phyloP scores from a whole-genome alignment of 1,140 invertebrate species.

The Scaptodrosophila lebanonensis region DNA sequence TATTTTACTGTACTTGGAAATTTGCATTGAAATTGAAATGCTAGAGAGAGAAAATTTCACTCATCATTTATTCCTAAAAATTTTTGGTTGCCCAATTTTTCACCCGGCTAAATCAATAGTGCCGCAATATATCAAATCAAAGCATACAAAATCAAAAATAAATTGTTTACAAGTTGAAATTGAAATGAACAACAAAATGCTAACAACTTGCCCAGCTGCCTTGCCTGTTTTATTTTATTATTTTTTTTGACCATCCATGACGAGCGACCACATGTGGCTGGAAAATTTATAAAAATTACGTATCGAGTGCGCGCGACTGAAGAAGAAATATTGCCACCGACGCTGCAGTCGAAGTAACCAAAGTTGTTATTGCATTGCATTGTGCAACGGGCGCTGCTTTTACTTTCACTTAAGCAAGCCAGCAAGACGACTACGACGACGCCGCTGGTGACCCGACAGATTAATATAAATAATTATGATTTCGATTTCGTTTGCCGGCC shows the following conservation, averaged over 20 bases:
- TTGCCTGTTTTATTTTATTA: constrained; percentile 28
- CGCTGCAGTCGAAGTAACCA: too few species aligned
- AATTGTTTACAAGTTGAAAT: constrained; percentile 40
- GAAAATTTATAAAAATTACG: constrained; percentile 41
- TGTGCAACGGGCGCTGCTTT: constrained; percentile 56
- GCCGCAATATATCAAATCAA: constrained; percentile 44
- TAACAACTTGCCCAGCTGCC: constrained; percentile 26
- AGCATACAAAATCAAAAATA: constrained; percentile 28
- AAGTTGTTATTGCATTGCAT: too few species aligned
- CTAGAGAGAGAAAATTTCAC: too few species aligned
- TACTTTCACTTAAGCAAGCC: constrained; percentile 58
- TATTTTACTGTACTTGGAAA: too few species aligned
- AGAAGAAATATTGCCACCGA: constrained; percentile 61
- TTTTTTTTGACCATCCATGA: constrained; percentile 18
- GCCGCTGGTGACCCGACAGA: constrained; percentile 52
- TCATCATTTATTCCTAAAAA: constrained; percentile 14
- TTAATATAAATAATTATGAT: constrained; percentile 70
- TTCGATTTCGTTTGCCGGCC: constrained; percentile 13
- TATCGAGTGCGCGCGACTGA: constrained; percentile 20
- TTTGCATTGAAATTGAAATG: too few species aligned
- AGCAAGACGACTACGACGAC: too few species aligned
- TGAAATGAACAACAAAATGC: constrained; percentile 19
- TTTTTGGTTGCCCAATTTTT: constrained; percentile 22
- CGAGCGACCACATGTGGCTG: constrained; percentile 51
- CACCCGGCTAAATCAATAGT: constrained; percentile 13